phyloP scores from a whole-genome alignment of 2,888 invertebrate species.

The Dasypolia templi region DNA sequence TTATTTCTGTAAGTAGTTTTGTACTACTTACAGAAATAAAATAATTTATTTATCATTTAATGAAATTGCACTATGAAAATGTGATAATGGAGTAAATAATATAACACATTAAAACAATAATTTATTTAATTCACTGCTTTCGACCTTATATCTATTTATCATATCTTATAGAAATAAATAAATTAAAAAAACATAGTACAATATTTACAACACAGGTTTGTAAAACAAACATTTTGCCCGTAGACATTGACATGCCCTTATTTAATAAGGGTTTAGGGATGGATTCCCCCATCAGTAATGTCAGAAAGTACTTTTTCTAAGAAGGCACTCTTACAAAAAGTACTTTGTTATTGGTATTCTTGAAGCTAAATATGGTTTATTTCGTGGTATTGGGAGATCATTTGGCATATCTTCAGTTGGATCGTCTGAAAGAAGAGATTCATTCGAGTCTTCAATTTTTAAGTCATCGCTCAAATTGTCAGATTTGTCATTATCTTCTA shows the following conservation, averaged over 20 bases:
- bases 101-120: slow-evolving; percentile 2
- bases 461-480: background rate
- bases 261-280: background rate
- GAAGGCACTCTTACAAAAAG: no score
- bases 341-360: slow-evolving; percentile 33
- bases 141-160: slow-evolving; percentile 13
- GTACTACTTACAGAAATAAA: no score
- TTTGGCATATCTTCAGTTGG: background rate
- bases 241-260: background rate
- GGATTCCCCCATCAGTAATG: slow-evolving; percentile 16
- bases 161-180: slow-evolving; percentile 22
- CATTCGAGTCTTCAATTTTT: background rate
- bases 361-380: slow-evolving; percentile 16
- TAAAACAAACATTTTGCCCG: background rate
- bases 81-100: background rate
- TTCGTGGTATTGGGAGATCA: background rate
- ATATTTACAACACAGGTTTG: background rate
- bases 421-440: background rate
- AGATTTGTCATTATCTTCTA: background rate
- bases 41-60: no score
- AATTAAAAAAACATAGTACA: slow-evolving; percentile 20
- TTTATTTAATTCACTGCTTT: slow-evolving; percentile 13
- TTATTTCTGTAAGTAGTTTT: no score
- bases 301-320: slow-evolving; percentile 31
- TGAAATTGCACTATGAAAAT: background rate